phyloP scores from a whole-genome alignment of 2,888 invertebrate species.

The Drosophila nr. fundita region DNA sequence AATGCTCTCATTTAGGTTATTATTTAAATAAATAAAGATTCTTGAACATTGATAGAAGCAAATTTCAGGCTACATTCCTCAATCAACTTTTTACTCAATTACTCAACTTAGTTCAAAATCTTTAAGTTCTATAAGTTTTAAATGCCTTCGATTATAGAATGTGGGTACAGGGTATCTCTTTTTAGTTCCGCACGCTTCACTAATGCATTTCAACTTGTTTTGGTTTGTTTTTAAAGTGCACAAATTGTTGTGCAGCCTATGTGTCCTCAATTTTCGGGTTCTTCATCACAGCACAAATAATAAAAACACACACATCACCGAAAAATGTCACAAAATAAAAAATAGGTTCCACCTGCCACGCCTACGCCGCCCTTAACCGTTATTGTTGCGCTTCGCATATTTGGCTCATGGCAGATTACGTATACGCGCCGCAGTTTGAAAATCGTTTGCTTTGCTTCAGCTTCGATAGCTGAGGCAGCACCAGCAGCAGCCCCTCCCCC shows the following conservation, averaged over 20 bases:
- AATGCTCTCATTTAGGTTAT: neutral
- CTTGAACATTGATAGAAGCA: neutral
- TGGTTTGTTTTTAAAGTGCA: conserved; percentile 34
- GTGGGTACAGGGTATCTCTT: neutral
- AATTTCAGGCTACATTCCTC: neutral
- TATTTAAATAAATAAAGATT: neutral
- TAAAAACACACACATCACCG: neutral
- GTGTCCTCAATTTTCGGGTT: conserved; percentile 69
- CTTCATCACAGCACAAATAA: conserved; percentile 43
- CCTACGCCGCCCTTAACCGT: conserved; percentile 31
- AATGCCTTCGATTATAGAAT: neutral
- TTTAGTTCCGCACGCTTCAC: too few species aligned
- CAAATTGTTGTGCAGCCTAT: conserved; percentile 69
- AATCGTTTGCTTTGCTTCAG: conserved; percentile 72
- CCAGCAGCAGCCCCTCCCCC: conserved; percentile 1
- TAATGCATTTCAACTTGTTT: neutral
- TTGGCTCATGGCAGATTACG: conserved; percentile 79
- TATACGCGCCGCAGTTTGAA: conserved; percentile 76
- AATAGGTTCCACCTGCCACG: conserved; percentile 11
- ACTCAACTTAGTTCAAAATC: neutral
- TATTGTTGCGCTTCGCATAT: conserved; percentile 64
- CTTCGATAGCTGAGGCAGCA: conserved; percentile 26
- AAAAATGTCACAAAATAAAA: neutral
- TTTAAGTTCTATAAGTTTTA: neutral
- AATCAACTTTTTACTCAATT: neutral